phyloP scores from a whole-genome alignment of 1,140 invertebrate genomes.

The Leptinotarsa lineolata region DNA sequence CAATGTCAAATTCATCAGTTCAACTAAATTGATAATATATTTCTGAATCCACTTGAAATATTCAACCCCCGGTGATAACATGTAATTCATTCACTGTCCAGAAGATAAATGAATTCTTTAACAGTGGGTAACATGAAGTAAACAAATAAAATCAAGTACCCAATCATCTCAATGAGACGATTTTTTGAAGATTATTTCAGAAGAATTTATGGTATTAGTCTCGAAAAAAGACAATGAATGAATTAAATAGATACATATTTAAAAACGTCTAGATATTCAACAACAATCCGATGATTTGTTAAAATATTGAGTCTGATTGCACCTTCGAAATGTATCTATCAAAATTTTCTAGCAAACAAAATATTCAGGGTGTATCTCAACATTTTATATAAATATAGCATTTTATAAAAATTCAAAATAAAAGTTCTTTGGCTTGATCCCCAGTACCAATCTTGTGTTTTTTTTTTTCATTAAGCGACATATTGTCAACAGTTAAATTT shows the following conservation, averaged over 20 bases:
- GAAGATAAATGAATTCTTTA: too few relatives aligned
- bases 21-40: too few relatives aligned
- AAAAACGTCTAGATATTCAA: constrained; percentile 21
- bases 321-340: not conserved
- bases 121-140: too few relatives aligned
- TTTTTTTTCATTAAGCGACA: constrained; percentile 35
- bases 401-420: constrained; percentile 64
- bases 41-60: too few relatives aligned
- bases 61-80: too few relatives aligned
- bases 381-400: constrained; percentile 46
- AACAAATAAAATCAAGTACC: too few relatives aligned
- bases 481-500: constrained; percentile 38
- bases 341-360: constrained; percentile 36
- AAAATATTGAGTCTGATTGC: constrained; percentile 30
- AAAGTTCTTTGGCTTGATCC: constrained; percentile 70
- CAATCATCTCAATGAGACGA: too few relatives aligned
- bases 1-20: too few relatives aligned
- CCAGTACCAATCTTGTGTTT: constrained; percentile 56
- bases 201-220: too few relatives aligned
- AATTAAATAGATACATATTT: not conserved
- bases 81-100: too few relatives aligned
- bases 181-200: too few relatives aligned
- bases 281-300: constrained; percentile 36
- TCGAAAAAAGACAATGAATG: not conserved
- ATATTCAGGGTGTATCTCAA: constrained; percentile 48